Evolutionary conservation across 2,113 vertebrate species (phyloP).

Genomic region (Octodon degus): DNA sequence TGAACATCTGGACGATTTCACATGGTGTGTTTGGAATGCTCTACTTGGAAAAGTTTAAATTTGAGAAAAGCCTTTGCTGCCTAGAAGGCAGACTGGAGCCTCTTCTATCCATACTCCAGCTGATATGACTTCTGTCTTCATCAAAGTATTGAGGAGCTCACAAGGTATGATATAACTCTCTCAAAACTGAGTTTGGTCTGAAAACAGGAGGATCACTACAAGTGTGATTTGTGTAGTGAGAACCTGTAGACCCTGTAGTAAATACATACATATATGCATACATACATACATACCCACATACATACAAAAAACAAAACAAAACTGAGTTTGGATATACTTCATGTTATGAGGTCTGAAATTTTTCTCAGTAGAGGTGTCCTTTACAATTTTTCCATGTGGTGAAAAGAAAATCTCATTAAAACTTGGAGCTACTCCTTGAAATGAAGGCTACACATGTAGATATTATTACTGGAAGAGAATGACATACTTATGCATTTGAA

Average conservation of each 20-base stretch:
- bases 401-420: background rate
- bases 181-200: constrained; percentile 25
- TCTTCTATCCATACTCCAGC: background rate
- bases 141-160: constrained; percentile 6
- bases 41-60: background rate
- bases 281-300: too few relatives aligned
- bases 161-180: background rate
- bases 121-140: constrained; percentile 9
- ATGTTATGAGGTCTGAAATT: background rate
- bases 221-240: too few relatives aligned
- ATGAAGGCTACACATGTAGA: background rate
- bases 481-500: constrained; percentile 46
- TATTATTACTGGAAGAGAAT: background rate
- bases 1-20: background rate
- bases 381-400: background rate
- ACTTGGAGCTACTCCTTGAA: constrained; percentile 24
- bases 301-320: background rate
- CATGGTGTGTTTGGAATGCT: constrained; percentile 15
- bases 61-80: background rate
- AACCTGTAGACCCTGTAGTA: too few relatives aligned
- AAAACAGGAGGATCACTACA: too few relatives aligned
- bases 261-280: too few relatives aligned
- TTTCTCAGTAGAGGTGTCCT: background rate
- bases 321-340: background rate
- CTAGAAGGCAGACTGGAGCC: background rate